Percentiles rank a stretch among this genome's conserved stretches.
phyloP scores from a whole-genome alignment of 2,113 vertebrate species.

The Uria lomvia region DNA sequence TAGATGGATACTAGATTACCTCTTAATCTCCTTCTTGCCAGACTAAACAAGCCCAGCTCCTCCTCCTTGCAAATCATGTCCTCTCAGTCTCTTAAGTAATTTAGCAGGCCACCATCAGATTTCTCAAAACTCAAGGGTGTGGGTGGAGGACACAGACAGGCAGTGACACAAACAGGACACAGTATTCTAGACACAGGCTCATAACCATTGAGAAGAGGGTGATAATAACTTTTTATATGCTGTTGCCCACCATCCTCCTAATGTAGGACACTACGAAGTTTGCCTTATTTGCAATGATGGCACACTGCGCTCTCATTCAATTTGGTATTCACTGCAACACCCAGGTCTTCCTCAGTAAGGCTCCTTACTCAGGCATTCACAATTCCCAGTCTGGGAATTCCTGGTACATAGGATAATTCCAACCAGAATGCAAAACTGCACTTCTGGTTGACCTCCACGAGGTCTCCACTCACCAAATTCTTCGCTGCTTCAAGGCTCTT shows the following conservation, averaged over 20 bases:
- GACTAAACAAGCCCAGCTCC: neutral
- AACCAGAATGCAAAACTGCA: neutral
- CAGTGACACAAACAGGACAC: neutral
- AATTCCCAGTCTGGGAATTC: neutral
- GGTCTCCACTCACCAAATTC: neutral
- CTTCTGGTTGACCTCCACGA: neutral
- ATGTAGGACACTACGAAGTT: neutral
- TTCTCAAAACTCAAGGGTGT: neutral
- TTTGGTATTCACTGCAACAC: neutral
- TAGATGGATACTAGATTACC: neutral
- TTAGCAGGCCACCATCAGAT: neutral
- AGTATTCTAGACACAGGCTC: neutral
- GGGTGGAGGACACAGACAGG: neutral
- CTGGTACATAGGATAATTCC: neutral
- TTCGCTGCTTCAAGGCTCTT: neutral
- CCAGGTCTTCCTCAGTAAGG: neutral
- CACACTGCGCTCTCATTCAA: neutral
- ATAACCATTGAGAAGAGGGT: neutral
- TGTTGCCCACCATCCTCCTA: neutral
- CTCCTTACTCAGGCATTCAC: neutral
- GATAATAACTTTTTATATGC: neutral
- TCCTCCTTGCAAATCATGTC: neutral
- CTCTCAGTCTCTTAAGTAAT: neutral
- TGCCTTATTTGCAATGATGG: neutral
- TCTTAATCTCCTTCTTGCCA: neutral